phyloP scores from a whole-genome alignment of 2,113 vertebrate species.

The Polyodon spathula region DNA sequence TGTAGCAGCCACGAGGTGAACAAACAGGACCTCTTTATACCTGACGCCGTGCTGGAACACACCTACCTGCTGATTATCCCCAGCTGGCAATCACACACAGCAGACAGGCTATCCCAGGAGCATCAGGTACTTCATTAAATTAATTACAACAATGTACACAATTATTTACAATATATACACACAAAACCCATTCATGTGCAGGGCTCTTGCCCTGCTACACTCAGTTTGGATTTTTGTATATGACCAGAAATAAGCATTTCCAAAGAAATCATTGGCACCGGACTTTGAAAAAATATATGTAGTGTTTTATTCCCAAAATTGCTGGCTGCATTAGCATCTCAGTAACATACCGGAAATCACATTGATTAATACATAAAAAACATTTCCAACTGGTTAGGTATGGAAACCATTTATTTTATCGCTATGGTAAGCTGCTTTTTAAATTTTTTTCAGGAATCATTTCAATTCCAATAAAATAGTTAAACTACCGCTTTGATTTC shows the following conservation, averaged over 20 bases:
- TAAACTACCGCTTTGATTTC: constrained; percentile 9
- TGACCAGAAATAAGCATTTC: constrained; percentile 40
- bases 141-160: too few species aligned
- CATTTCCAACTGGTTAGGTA: constrained; percentile 42
- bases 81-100: too few species aligned
- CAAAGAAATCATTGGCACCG: constrained; percentile 57
- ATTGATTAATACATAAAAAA: constrained; percentile 46
- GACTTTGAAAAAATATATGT: constrained; percentile 51
- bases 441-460: neutral
- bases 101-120: too few species aligned
- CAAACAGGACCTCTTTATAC: too few species aligned
- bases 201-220: too few species aligned
- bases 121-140: too few species aligned
- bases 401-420: constrained; percentile 30
- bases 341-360: constrained; percentile 35
- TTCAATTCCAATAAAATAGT: neutral
- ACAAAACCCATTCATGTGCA: too few species aligned
- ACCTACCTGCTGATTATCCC: too few species aligned
- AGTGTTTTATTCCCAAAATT: constrained; percentile 57
- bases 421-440: constrained; percentile 3
- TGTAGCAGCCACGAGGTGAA: too few species aligned
- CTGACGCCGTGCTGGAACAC: too few species aligned
- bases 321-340: constrained; percentile 39
- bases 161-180: too few species aligned
- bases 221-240: constrained; percentile 47